Evolutionary conservation across 2,797 vertebrate genomes (phyloP).

Genomic region (Loriculus beryllinus): DNA sequence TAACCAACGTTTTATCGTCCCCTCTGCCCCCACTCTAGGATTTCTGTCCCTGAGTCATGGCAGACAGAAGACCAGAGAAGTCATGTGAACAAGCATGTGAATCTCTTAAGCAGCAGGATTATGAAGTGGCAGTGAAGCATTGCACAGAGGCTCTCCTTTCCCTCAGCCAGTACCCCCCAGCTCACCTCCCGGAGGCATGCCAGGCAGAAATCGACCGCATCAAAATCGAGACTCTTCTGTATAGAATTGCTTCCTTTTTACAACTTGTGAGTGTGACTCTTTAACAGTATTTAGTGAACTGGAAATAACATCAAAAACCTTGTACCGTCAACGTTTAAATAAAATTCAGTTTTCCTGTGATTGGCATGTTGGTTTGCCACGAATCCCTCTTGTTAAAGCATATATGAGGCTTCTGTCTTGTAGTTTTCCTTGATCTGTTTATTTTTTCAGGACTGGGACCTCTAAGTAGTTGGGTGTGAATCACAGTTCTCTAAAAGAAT

Average conservation of each 20-base stretch:
- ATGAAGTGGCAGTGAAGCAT: constrained; percentile 91
- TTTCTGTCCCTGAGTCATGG: constrained; percentile 99
- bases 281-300: constrained; percentile 30
- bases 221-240: constrained; percentile 91
- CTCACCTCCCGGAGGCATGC: constrained; percentile 73
- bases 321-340: background rate
- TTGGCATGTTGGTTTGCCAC: background rate
- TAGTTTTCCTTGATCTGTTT: background rate
- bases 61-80: constrained; percentile 99
- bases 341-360: background rate
- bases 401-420: background rate
- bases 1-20: constrained; percentile 62
- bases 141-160: constrained; percentile 93
- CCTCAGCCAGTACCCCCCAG: constrained; percentile 84
- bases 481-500: background rate
- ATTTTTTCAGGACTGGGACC: background rate
- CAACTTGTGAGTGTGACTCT: constrained; percentile 87
- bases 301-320: constrained; percentile 9
- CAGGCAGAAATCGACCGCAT: constrained; percentile 79
- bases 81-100: constrained; percentile 99
- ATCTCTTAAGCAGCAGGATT: constrained; percentile 93
- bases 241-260: constrained; percentile 92
- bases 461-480: background rate
- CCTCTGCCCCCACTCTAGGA: constrained; percentile 76
- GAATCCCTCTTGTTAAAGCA: background rate